Conservation (phyloP, 2,113 vertebrate species). For the Chaetodon auriga region DNA sequence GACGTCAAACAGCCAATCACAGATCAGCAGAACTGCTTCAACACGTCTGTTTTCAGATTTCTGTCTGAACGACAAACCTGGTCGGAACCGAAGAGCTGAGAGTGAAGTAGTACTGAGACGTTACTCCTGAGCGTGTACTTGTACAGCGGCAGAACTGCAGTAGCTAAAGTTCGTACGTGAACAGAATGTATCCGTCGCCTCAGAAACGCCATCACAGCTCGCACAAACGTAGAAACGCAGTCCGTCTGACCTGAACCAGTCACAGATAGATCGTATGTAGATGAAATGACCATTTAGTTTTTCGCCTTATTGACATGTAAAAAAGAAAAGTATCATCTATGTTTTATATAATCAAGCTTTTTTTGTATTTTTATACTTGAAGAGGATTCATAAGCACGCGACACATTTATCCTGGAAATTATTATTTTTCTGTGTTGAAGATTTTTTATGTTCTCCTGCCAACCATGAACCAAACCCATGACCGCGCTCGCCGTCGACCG, state of each 20-base stretch:
- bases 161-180: conserved; percentile 42
- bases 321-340: conserved; percentile 81
- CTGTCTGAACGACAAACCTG: neutral
- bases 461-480: conserved; percentile 62
- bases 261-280: conserved; percentile 75
- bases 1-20: no score
- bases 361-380: conserved; percentile 86
- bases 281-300: conserved; percentile 73
- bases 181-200: conserved; percentile 66
- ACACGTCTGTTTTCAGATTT: neutral
- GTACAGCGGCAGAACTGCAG: conserved; percentile 33
- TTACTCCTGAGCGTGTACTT: conserved; percentile 34
- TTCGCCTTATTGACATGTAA: conserved; percentile 76
- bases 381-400: conserved; percentile 74
- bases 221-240: conserved; percentile 29
- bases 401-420: conserved; percentile 77
- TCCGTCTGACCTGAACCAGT: conserved; percentile 52
- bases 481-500: conserved; percentile 30
- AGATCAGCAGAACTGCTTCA: no score
- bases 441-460: conserved; percentile 64
- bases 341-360: conserved; percentile 83
- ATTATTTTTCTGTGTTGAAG: conserved; percentile 74
- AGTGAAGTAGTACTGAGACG: neutral
- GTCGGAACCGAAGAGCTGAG: neutral
- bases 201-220: conserved; percentile 48